Evolutionary conservation across 2,113 vertebrate species (phyloP), one percentile per base, ranked within the genome.

Genomic region (Xiphophorus maculatus): DNA sequence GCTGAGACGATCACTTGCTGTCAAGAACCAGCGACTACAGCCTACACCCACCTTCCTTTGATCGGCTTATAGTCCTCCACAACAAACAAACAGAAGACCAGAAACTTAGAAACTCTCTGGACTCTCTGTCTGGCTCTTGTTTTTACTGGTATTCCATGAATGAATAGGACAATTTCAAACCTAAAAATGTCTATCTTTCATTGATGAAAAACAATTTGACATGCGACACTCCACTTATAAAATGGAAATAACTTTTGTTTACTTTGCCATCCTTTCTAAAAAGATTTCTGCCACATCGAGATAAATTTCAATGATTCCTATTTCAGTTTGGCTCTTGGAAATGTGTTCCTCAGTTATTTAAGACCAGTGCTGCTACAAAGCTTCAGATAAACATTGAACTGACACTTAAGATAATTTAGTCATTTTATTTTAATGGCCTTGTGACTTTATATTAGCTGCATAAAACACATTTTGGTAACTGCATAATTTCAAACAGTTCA

Each of bases 1-100:
- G 64, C 62, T 66, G 76, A 85, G 71, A 84, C 48, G 73, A 87
- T 85, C 70, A 87, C 79, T 87, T 86, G 82, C 87, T 88, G 75
- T 84, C 73, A 64, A 84, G 84, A 75, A 76, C 68, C 82, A 29
- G 22, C 40, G 32, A 76, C 54, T 27, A 37, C 68, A 64, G 22
- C 35, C 29, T 10, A 22, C 64, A 65, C 58, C 69, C 76, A n/a
- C 63, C 40, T 67, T 48, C 13, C 63, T 79, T 71, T 71, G 71
- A 79, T 70, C 15, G 11, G 22, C 22, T 63, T 58, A 28, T 78
- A 89, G 84, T 83, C 87, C 80, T 66, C 60, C 44, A 84, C 29
- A 68, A 63, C 64, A 66, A 63, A 73, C 58, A 58, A 42, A 66
- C 54, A 37, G 66, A 35, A 68, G 11, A 73, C 22, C 68, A 30